Evolutionary conservation across 1,140 invertebrate genomes (phyloP).

Genomic region (Neocloeon triangulifer): DNA sequence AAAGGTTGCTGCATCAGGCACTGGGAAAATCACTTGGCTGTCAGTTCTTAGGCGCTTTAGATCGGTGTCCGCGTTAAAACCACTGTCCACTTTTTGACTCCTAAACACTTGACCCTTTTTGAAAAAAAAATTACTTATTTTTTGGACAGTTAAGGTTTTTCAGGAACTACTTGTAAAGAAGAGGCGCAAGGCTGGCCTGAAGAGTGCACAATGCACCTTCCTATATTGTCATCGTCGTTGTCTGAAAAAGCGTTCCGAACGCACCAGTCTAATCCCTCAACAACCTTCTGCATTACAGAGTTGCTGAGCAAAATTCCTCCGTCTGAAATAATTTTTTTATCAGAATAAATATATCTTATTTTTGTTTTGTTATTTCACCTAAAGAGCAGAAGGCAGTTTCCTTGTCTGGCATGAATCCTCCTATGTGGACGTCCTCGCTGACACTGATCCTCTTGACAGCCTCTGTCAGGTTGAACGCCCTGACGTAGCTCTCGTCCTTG

Average conservation of each 20-base stretch:
- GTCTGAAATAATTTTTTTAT: conserved; percentile 20
- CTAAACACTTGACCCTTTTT: conserved; percentile 26
- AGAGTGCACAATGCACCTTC: conserved; percentile 52
- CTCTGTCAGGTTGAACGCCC: conserved; percentile 40
- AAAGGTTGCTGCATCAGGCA: conserved; percentile 32
- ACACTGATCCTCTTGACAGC: conserved; percentile 56
- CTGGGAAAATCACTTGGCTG: conserved; percentile 36
- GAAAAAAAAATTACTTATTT: too few relatives aligned
- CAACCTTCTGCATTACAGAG: conserved; percentile 45
- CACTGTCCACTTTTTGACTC: conserved; percentile 23
- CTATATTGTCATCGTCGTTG: conserved; percentile 58
- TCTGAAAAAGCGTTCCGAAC: conserved; percentile 56
- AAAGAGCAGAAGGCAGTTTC: conserved; percentile 33
- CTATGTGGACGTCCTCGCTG: conserved; percentile 56
- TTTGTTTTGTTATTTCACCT: conserved; percentile 19
- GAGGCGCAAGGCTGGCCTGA: conserved; percentile 32
- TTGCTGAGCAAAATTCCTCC: conserved; percentile 53
- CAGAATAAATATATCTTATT: neutral
- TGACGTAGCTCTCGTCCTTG: conserved; percentile 57
- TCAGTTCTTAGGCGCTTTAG: conserved; percentile 19
- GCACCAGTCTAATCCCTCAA: conserved; percentile 60
- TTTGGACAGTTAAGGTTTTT: too few relatives aligned
- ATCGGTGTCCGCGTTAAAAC: conserved; percentile 18
- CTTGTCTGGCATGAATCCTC: conserved; percentile 19
- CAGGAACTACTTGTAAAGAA: conserved; percentile 25